Percentiles rank a stretch among this genome's conserved stretches.
These are phyloP conservation scores for Sussaba pulchella DNA, from an alignment of 2,888 invertebrate species.

Conservation along the genomic window DNA sequence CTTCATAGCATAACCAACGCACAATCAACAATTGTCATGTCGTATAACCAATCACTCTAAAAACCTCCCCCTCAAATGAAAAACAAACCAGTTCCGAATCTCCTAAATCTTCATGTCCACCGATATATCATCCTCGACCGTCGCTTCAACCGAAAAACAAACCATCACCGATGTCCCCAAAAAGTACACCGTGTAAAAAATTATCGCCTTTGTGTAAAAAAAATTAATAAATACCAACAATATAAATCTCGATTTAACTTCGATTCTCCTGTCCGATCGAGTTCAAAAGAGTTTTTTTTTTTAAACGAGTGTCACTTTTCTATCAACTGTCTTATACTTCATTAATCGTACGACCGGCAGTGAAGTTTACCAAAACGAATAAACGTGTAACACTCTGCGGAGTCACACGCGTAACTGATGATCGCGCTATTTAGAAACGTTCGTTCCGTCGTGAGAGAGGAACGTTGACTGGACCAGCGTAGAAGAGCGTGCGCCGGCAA, in stretches of 20 bases:
- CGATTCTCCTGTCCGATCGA: not conserved
- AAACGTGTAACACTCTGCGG: slow-evolving; percentile 62
- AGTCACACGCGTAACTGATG: slow-evolving; percentile 54
- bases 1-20: slow-evolving; percentile 14
- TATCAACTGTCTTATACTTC: not conserved
- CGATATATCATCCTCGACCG: not conserved
- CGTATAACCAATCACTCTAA: not conserved
- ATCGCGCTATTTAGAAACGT: slow-evolving; percentile 41
- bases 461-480: slow-evolving; percentile 68
- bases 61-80: not conserved
- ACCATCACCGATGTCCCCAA: not conserved
- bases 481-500: slow-evolving; percentile 72
- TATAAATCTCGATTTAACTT: not conserved
- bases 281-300: not conserved
- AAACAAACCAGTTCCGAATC: slow-evolving; percentile 16
- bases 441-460: slow-evolving; percentile 61
- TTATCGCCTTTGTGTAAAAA: no score
- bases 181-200: not conserved
- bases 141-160: not conserved
- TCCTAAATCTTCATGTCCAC: slow-evolving; percentile 24
- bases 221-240: not conserved
- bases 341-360: slow-evolving; percentile 63
- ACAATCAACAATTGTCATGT: slow-evolving; percentile 27
- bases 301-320: not conserved
- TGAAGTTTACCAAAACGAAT: slow-evolving; percentile 73